phyloP scores from a whole-genome alignment of 2,113 vertebrate species.

The Hyperoodon ampullatus region DNA sequence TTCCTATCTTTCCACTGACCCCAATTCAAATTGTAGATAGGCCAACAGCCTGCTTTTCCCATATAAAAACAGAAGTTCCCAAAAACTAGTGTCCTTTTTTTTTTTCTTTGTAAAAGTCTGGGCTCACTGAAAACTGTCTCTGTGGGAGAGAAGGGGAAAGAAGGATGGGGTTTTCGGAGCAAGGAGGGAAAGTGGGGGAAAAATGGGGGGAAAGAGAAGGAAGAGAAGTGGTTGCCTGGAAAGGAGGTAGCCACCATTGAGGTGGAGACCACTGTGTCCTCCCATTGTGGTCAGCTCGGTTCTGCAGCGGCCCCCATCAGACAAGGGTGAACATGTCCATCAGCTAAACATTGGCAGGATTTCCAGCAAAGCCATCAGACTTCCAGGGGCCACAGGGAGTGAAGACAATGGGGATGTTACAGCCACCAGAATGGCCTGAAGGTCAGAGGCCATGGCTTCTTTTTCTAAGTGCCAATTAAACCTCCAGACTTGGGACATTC shows the following conservation, averaged over 20 bases:
- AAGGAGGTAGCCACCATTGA: too few species aligned
- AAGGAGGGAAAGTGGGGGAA: neutral
- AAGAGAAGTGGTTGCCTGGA: neutral
- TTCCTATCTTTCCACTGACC: neutral
- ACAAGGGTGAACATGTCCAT: neutral
- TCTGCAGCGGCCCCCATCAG: fast-evolving
- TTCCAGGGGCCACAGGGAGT: neutral
- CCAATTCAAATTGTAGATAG: neutral
- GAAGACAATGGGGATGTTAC: neutral
- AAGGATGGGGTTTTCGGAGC: too few species aligned
- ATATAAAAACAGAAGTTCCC: neutral
- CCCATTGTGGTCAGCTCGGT: fast-evolving
- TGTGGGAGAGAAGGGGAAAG: neutral
- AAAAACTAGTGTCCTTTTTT: neutral
- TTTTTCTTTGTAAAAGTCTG: neutral
- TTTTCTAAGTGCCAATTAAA: neutral
- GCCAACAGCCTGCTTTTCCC: neutral
- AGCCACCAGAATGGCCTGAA: neutral
- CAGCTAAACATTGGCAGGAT: neutral
- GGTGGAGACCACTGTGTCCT: fast-evolving
- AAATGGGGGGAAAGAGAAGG: neutral
- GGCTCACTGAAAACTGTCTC: neutral
- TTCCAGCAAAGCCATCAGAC: neutral
- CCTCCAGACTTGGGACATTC: neutral
- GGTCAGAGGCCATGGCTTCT: neutral